A percentile compares a stretch with the other conserved stretches of the same genome.
Conservation (phyloP, 2,888 invertebrate species). For the Balanococcus diminutus region DNA sequence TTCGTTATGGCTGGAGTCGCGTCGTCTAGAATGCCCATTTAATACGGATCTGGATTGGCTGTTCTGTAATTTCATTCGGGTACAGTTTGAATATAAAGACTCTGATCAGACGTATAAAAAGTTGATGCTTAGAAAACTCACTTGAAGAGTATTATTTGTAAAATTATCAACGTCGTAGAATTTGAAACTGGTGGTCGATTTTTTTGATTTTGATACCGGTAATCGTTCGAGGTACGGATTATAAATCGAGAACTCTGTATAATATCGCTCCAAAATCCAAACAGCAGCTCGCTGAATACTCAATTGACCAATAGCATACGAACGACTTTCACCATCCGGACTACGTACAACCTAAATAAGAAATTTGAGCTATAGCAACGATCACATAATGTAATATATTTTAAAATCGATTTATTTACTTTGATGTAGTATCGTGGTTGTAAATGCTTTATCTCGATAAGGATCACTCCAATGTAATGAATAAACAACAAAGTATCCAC, state of each 20-base stretch:
- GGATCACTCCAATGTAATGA: conserved; percentile 89
- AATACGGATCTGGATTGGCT: conserved; percentile 72
- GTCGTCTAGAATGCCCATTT: conserved; percentile 79
- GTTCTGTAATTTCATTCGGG: conserved; percentile 64
- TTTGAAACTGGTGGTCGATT: conserved; percentile 82
- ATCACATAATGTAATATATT: not conserved
- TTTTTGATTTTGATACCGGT: conserved; percentile 82
- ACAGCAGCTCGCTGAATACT: conserved; percentile 95
- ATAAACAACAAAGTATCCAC: conserved; percentile 93
- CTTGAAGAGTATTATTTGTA: conserved; percentile 61
- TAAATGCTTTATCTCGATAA: conserved; percentile 90
- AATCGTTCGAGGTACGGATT: conserved; percentile 94
- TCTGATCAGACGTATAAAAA: not conserved
- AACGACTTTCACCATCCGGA: conserved; percentile 90
- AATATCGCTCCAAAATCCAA: conserved; percentile 89
- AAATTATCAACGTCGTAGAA: conserved; percentile 96
- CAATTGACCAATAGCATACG: conserved; percentile 86
- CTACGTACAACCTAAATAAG: conserved; percentile 76
- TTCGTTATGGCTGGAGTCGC: conserved; percentile 95
- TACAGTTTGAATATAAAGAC: not conserved
- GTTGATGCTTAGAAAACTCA: not conserved
- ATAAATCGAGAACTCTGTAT: conserved; percentile 93
- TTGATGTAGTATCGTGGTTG: conserved; percentile 81
- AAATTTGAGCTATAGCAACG: not conserved
- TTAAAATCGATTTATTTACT: no score